Evolutionary conservation across 2,888 invertebrate species (phyloP).

Genomic region (Hoplodrina blanda): DNA sequence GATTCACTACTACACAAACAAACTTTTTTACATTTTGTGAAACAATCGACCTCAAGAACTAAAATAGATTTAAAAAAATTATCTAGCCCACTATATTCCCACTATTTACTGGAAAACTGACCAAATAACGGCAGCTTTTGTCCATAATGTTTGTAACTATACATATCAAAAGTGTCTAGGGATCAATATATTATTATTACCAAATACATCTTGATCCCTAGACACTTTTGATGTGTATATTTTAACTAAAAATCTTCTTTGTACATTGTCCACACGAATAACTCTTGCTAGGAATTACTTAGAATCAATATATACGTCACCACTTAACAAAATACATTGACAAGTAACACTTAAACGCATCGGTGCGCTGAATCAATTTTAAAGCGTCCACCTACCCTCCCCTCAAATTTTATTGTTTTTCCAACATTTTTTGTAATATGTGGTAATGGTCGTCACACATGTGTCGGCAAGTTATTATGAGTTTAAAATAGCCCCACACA

Average conservation of each 20-base stretch:
- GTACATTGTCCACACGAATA: neutral
- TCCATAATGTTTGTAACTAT: too few relatives aligned
- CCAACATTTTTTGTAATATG: slow-evolving; percentile 90
- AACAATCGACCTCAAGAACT: too few relatives aligned
- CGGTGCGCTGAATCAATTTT: slow-evolving; percentile 81
- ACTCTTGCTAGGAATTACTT: neutral
- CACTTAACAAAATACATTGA: slow-evolving; percentile 30
- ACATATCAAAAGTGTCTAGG: too few relatives aligned
- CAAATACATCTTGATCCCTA: too few relatives aligned
- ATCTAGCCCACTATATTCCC: too few relatives aligned
- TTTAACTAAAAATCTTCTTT: neutral
- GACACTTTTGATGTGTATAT: too few relatives aligned
- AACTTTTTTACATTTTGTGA: too few relatives aligned
- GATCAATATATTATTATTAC: too few relatives aligned
- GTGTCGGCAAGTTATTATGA: slow-evolving; percentile 89
- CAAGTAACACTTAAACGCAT: slow-evolving; percentile 62
- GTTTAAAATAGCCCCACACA: slow-evolving; percentile 90
- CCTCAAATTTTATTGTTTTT: slow-evolving; percentile 87
- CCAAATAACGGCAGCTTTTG: too few relatives aligned
- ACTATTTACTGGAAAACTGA: too few relatives aligned
- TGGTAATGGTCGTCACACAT: slow-evolving; percentile 90
- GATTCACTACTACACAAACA: too few relatives aligned
- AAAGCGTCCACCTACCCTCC: slow-evolving; percentile 79
- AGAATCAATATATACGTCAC: neutral
- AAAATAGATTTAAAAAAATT: too few relatives aligned